Evolutionary conservation across 2,888 invertebrate genomes (phyloP), one percentile per base, ranked within the genome.

Genomic region (Xestobium rufovillosum): DNA sequence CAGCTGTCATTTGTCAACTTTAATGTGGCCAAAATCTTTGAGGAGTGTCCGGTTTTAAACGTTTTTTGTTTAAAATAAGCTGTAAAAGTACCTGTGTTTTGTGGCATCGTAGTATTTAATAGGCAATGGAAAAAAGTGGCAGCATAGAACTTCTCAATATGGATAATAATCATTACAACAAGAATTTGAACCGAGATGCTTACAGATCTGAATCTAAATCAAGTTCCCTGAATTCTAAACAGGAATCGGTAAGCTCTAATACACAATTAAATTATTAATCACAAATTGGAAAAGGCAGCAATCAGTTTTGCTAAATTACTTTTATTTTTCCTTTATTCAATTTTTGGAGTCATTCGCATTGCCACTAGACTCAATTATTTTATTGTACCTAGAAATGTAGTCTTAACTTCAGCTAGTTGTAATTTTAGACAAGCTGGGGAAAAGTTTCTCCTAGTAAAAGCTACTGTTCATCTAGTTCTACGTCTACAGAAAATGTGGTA

Each of bases 171-270:
- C 65, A 75, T 51, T 79, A 80, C 6, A 83, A 79, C 4, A 86
- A 85, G 47, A 81, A 83, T 67, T 80, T 83, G 33, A 83, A 83
- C 61, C 79, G 82, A 33, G 87, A 87, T 64, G 86, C 86, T 4
- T 69, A 85, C 55, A 80, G 83, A 61, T 83, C 84, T 0, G 88
- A 88, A 61, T 85, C 87, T 27, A 89, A 87, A 69, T 83, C 87
- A 42, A 85, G 83, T 66, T 85, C 86, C 48, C 73, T 86, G 57
- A 85, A 82, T 66, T 84, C 85, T 27, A 88, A 86, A 72, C 80
- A 82, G 61, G 84, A 85, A 66, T 80, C 81, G 63, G 84, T 84
- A 75, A 78, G 75, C 51, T 31, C 12, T n/a, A 37, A 26, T 14
- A 32, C 6, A 33, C 26, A 40, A 13, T 14, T 26, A 16, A 16